These are phyloP conservation scores for Chaunax sp. DNA, from an alignment of 2,797 vertebrate genomes.

Conservation along the genomic window DNA sequence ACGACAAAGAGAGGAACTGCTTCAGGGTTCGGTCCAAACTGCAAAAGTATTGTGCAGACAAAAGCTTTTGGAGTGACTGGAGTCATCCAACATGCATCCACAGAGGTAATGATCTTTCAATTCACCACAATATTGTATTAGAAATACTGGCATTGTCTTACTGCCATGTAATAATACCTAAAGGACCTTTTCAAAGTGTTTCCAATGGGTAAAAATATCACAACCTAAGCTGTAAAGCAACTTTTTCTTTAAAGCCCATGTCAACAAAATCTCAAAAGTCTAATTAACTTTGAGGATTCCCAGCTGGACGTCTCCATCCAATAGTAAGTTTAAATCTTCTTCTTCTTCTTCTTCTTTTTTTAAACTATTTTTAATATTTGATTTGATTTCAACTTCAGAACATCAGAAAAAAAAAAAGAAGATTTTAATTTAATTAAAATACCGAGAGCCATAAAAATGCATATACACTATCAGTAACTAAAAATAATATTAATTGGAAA, in stretches of 20 bases:
- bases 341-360: background rate
- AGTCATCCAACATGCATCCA: slow-evolving; percentile 67
- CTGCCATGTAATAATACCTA: too few relatives aligned
- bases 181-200: too few relatives aligned
- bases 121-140: background rate
- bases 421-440: too few relatives aligned
- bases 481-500: too few relatives aligned
- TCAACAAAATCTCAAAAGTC: background rate
- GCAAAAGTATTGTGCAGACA: slow-evolving; percentile 71
- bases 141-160: background rate
- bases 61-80: slow-evolving; percentile 83
- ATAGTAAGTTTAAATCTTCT: slow-evolving; percentile 8
- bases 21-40: slow-evolving; percentile 77
- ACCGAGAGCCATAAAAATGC: too few relatives aligned
- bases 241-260: too few relatives aligned
- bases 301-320: slow-evolving; percentile 10
- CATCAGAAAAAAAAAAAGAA: too few relatives aligned
- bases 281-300: slow-evolving; percentile 6
- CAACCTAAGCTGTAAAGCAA: slow-evolving; percentile 11
- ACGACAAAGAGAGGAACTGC: slow-evolving; percentile 52
- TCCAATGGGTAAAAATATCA: background rate
- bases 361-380: too few relatives aligned
- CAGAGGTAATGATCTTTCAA: slow-evolving; percentile 57
- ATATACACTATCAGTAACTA: too few relatives aligned
- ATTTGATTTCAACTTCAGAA: too few relatives aligned